These are phyloP conservation scores for Erebia epiphron DNA, from an alignment of 2,888 invertebrate species.

Conservation along the genomic window DNA sequence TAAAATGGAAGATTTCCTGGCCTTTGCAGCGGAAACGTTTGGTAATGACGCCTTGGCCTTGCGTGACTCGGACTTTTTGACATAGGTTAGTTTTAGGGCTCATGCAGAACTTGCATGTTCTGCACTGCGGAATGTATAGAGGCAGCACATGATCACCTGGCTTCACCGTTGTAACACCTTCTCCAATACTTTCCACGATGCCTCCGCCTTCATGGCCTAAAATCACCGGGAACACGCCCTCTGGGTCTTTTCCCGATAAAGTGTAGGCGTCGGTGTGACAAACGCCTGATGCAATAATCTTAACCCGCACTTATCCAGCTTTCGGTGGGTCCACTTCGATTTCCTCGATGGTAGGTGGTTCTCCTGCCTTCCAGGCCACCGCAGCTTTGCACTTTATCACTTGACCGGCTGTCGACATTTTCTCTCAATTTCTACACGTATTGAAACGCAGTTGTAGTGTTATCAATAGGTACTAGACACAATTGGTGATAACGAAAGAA, in stretches of 20 bases:
- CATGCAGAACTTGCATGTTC: constrained; percentile 97
- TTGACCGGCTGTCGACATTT: constrained; percentile 81
- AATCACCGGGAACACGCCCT: constrained; percentile 95
- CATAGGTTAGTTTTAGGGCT: constrained; percentile 98
- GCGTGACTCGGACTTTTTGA: constrained; percentile 93
- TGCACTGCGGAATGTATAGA: constrained; percentile 97
- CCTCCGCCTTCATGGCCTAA: constrained; percentile 99
- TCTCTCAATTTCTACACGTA: constrained; percentile 29
- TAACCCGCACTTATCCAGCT: constrained; percentile 94
- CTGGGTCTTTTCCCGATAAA: constrained; percentile 93
- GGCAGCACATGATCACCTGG: constrained; percentile 99
- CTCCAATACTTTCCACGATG: constrained; percentile 98
- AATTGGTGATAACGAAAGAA: no score
- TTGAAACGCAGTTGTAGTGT: neutral
- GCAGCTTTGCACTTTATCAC: constrained; percentile 96
- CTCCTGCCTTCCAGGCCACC: constrained; percentile 97
- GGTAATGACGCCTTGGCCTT: constrained; percentile 94
- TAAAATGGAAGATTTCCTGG: constrained; percentile 92
- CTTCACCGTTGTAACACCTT: constrained; percentile 93
- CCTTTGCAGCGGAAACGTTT: constrained; percentile 91
- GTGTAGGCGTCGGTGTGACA: constrained; percentile 98
- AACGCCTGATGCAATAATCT: constrained; percentile 90
- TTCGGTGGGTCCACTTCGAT: constrained; percentile 97
- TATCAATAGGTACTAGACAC: neutral
- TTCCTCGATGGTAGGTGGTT: constrained; percentile 94